phyloP scores from a whole-genome alignment of 2,888 invertebrate species.

The Acleris holmiana region DNA sequence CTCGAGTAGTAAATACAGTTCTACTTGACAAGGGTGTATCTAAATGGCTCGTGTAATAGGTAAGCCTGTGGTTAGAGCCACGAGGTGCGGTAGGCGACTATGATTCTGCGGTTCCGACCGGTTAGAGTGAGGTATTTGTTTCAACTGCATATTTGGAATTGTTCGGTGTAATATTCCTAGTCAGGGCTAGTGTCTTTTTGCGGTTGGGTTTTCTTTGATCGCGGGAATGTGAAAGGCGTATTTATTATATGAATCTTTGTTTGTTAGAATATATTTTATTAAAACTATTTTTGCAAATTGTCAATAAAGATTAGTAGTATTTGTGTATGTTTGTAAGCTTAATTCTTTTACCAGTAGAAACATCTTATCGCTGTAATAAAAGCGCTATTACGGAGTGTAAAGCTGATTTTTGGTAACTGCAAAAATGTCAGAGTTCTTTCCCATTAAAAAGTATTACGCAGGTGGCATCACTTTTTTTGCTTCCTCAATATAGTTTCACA shows the following conservation, averaged over 20 bases:
- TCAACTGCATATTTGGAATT: constrained; percentile 71
- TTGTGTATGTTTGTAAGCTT: too few species aligned
- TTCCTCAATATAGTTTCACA: too few species aligned
- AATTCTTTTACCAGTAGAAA: too few species aligned
- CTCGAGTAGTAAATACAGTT: constrained; percentile 22
- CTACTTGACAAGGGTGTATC: constrained; percentile 36
- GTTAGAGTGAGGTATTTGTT: constrained; percentile 62
- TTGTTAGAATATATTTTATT: too few species aligned
- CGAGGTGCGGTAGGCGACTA: constrained; percentile 55
- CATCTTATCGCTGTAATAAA: too few species aligned
- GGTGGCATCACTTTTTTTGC: too few species aligned
- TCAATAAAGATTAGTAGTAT: too few species aligned
- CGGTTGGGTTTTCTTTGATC: constrained; percentile 11
- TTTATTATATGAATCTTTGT: background rate
- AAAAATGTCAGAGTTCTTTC: too few species aligned
- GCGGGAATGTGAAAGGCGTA: background rate
- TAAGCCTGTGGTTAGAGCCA: constrained; percentile 47
- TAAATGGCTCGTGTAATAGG: constrained; percentile 42
- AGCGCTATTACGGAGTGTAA: too few species aligned
- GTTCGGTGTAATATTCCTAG: constrained; percentile 57
- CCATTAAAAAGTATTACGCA: too few species aligned
- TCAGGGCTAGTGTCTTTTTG: constrained; percentile 36
- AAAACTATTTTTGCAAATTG: too few species aligned
- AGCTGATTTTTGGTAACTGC: too few species aligned
- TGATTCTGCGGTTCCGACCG: constrained; percentile 64